phyloP scores from a whole-genome alignment of 2,797 vertebrate species.

The Melanotaenia trifasciata region DNA sequence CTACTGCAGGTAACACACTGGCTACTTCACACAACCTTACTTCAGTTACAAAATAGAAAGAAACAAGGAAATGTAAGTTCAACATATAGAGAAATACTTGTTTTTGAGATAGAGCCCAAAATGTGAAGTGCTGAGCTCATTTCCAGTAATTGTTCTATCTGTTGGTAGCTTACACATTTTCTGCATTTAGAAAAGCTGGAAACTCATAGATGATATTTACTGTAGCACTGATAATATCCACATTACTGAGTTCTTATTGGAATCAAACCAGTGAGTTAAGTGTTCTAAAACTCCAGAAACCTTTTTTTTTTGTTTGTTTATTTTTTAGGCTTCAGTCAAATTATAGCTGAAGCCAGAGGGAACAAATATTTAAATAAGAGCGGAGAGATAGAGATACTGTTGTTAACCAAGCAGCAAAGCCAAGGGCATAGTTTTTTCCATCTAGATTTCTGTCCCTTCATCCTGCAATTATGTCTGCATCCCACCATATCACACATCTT shows the following conservation, averaged over 20 bases:
- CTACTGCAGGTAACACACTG: no score
- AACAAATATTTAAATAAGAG: slow-evolving; percentile 18
- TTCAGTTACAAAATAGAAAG: no score
- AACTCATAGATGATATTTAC: slow-evolving; percentile 7
- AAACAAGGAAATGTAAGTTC: no score
- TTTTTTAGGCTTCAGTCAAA: slow-evolving; percentile 6
- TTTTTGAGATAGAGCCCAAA: no score
- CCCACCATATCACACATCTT: slow-evolving; percentile 59
- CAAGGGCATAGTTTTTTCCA: slow-evolving; percentile 64
- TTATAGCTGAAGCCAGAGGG: slow-evolving; percentile 15
- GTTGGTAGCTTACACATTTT: not conserved
- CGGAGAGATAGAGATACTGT: slow-evolving; percentile 19
- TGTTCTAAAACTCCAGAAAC: slow-evolving; percentile 10
- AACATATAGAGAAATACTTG: no score
- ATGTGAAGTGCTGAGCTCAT: no score
- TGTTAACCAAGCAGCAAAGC: slow-evolving; percentile 39
- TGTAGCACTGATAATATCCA: not conserved
- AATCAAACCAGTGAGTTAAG: not conserved
- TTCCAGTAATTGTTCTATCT: not conserved
- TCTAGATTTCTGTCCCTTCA: slow-evolving; percentile 63
- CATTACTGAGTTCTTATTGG: not conserved
- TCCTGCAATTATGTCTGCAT: slow-evolving; percentile 54
- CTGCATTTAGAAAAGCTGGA: not conserved
- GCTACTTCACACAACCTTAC: no score
- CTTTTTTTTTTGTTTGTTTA: slow-evolving; percentile 3